Evolutionary conservation across 1,140 invertebrate species (phyloP), one percentile per base, ranked within the genome.

Genomic region (Sycophila sp.): DNA sequence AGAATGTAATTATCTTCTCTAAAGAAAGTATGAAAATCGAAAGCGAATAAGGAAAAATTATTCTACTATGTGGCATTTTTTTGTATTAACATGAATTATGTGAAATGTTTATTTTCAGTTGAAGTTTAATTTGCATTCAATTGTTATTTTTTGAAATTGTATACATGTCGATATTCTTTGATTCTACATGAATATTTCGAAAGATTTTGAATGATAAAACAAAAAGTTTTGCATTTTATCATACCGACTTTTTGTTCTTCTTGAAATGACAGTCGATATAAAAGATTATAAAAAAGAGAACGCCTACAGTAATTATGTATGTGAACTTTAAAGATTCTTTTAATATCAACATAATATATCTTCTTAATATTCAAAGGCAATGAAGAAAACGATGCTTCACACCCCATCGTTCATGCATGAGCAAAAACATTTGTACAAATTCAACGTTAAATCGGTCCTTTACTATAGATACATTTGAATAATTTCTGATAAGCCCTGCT

Each of bases 201-300:
- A n/a, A n/a, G n/a, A n/a, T n/a, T n/a, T n/a, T n/a, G n/a, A n/a
- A n/a, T n/a, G n/a, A n/a, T n/a, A n/a, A n/a, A n/a, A n/a, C n/a
- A n/a, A n/a, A n/a, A 19, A 26, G n/a, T 51, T 17, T 60, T 22
- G 28, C 30, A 17, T 24, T 49, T 24, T 17, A 10, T 11, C 17
- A 26, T 53, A 38, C 53, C 47, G 19, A 64, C 24, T 36, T 53
- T 64, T 11, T 49, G 1, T 15, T 19, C 8, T 63, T 24, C 51
- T 67, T 32, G 38, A 66, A 56, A 40, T n/a, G 5, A 15, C 32
- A 68, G 15, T 69, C 17, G 4, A 55, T 69, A 62, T 53, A 60
- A 69, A 62, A 69, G 67, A 45, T 62, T 19, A 19, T 69, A 47
- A 69, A 69, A 69, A 59, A 51, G 56, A 15, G 58, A 60, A 69